Base-by-base conservation (phyloP, 2,113 vertebrate species). In the Pseudois nayaur region DNA sequence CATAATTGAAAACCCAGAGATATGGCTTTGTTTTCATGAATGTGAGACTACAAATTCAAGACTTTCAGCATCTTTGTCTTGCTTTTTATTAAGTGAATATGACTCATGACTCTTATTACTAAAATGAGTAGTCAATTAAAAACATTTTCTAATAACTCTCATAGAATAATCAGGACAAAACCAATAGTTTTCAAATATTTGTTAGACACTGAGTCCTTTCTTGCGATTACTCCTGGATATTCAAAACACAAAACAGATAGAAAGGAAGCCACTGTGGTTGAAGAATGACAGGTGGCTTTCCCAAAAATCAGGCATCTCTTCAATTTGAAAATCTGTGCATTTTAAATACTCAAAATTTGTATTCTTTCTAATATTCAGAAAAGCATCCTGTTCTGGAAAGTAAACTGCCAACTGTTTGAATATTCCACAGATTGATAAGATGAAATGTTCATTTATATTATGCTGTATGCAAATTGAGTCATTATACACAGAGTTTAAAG, bases 1-100 rank as follows among this genome's bases (percentile, higher is more conserved):
- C 50, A 59, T 87, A 91, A 94, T 79, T 78, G 71, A 97, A 92
- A 96, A 93, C 2, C 2, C 23, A 57, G 79, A 87, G 57, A 91
- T 86, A 76, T 2, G 7, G 5, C 67, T 93, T 97, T 94, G 31
- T 67, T 52, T 40, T 94, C 67, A 67, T 67, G 6, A 97, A 84
- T 60, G 13, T 64, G 40, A 84, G 50, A 7, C 11, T 71, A 86
- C 93, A 89, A 54, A 54, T n/a, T 25, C 6, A 96, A 62, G 29
- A 83, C 23, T 91, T 84, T 19, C 16, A 88, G 4, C 40, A 78
- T 78, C 8, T 94, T 92, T 88, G 3, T 85, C 40, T 76, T 79
- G 33, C 45, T 54, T 93, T 15, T 12, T 94, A 76, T 88, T 93
- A 91, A 86, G 36, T 52, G 81, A 85, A 36, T 59, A 23, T 78